Evolutionary conservation across 2,113 vertebrate genomes (phyloP), one percentile per base, ranked within the genome.

Genomic region (Bujurquina vittata): DNA sequence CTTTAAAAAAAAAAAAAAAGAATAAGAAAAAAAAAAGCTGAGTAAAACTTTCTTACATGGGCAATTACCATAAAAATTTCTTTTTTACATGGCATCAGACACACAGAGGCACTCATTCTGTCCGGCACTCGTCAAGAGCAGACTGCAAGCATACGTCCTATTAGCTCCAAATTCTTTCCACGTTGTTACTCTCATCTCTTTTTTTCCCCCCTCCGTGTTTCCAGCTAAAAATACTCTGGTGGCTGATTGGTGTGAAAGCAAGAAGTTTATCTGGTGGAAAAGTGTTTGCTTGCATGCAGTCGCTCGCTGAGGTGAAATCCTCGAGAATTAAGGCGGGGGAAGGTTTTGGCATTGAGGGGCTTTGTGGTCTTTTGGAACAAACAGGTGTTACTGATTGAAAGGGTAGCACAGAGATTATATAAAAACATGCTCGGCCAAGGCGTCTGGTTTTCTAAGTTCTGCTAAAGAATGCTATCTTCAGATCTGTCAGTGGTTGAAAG

Each of bases 341-440:
- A 78, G 18, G 18, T 78, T 90, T 89, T 91, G 87, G 83, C 81
- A 52, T 90, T 54, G 43, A 65, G 46, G 87, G 92, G 84, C 88
- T 95, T 92, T 93, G 81, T 92, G 88, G 74, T 91, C 86, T 85
- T 89, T 94, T 96, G 96, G 96, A 91, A 94, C 92, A 96, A 96
- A 96, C 40, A 43, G 40, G 10, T 43, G 43, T 35, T 35, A 35
- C 33, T 35, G 33, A 46, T 14, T 14, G 12, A 35, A 35, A 35
- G 43, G 43, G 43, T 14, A 14, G 12, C 43, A 46, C 43, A 46
- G 12, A 46, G 12, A 11, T 46, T 14, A 46, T 14, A 46, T 43
- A 43, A 43, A 43, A 43, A 43, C 40, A 43, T 14, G 22, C 35
- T 35, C 7, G 57, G 29, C 29, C 26, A 59, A 59, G 15, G 35